phyloP scores from a whole-genome alignment of 1,140 invertebrate species.

The Orius laevigatus region DNA sequence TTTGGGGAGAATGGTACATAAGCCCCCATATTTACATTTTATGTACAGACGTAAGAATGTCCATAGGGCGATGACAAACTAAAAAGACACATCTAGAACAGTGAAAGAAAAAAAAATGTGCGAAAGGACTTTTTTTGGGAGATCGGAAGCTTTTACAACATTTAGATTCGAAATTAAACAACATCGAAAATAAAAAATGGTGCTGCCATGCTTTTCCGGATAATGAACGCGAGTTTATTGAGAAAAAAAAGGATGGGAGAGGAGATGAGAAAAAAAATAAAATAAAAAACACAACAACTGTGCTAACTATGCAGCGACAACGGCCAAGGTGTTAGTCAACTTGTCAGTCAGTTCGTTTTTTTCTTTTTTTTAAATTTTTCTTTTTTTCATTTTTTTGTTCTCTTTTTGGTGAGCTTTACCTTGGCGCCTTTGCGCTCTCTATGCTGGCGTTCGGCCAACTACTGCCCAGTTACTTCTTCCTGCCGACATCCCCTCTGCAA shows the following conservation, averaged over 20 bases:
- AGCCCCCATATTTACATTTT: no score
- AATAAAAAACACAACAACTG: conserved; percentile 12
- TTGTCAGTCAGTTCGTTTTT: neutral
- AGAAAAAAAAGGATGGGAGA: conserved; percentile 6
- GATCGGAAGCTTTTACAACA: conserved; percentile 6
- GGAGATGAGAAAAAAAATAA: conserved; percentile 5
- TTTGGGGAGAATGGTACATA: no score
- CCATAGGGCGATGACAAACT: no score
- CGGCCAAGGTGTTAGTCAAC: conserved; percentile 10
- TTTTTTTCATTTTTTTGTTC: neutral
- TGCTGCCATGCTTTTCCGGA: no score
- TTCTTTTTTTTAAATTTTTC: neutral
- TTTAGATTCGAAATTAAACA: neutral
- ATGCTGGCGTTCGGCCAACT: conserved; percentile 14
- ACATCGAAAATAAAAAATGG: conserved; percentile 5
- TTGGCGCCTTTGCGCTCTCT: conserved; percentile 10
- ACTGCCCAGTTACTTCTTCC: conserved; percentile 8
- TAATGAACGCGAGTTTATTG: no score
- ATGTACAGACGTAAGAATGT: no score
- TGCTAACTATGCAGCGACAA: conserved; percentile 17
- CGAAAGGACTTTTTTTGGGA: neutral
- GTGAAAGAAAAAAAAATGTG: no score
- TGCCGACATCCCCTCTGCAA: conserved; percentile 15
- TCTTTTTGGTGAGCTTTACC: conserved; percentile 10
- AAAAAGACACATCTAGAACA: no score